Base-by-base conservation (phyloP, 35 echinoderm and acorn worm species). In the Nesometra sesokonis region DNA sequence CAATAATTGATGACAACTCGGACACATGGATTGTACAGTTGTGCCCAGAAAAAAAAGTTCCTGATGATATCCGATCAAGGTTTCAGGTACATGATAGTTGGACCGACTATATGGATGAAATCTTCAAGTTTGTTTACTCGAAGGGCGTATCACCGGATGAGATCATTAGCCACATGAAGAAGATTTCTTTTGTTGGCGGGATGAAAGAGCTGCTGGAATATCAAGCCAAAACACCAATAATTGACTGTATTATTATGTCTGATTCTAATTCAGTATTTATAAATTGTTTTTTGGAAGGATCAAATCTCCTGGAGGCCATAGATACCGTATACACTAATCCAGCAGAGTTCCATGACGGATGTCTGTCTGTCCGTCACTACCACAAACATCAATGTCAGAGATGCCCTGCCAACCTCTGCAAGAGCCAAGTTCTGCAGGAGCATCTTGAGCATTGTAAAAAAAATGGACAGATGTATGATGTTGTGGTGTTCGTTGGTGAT, bases 201-300 rank as follows among this genome's bases (percentile, higher is more conserved):
- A 93, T 93, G 92, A 39, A 85, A 29, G 92, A 90, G 79, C 40
- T 93, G 0, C 39, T 93, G 57, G 76, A 84, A 21, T 93, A 87
- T 30, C 92, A 93, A 34, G 17, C 81, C 57, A 82, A 35, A 47
- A 31, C 34, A 35, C 52, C 84, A 13, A 29, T n/a, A 33, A 78
- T 93, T n/a, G 92, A 93, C 33, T 87, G 33, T 78, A 93, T 93
- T 17, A 76, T 93, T 3, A 39, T 90, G 17, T 93, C 92, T 0
- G 92, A 90, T 86, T 87, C 88, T 31, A 93, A 93, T 77, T 83
- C 84, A 17, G 33, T 87, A 27, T 93, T 93, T 46, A 93, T 93
- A 35, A 80, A 90, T 79, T 33, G 34, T 32, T 84, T 87, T 33
- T n/a, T 93, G 32, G 85, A 86, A 31, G 43, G 34, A 0, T 34